These are phyloP conservation scores for Papilio machaon DNA, from an alignment of 1,140 invertebrate species.

Conservation along the genomic window DNA sequence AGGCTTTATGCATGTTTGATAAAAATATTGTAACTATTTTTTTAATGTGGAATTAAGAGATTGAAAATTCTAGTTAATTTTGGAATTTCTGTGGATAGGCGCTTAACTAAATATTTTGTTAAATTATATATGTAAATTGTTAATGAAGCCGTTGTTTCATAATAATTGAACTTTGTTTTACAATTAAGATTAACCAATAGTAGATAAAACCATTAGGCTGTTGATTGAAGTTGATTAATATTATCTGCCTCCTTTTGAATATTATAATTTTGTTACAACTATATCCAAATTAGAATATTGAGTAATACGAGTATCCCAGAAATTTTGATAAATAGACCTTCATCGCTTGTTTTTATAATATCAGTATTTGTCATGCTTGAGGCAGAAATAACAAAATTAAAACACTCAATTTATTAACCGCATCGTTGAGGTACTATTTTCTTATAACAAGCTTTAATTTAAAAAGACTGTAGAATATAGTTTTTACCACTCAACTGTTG, in stretches of 20 bases:
- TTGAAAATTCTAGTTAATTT: neutral
- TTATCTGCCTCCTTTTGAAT: neutral
- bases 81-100: neutral
- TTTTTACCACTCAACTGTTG: neutral
- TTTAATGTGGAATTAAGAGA: no score
- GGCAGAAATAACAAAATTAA: no score
- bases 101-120: neutral
- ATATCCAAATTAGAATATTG: neutral
- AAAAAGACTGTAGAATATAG: no score
- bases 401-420: no score
- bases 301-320: neutral
- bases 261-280: neutral
- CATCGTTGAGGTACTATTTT: no score
- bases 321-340: neutral
- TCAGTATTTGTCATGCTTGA: neutral
- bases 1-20: neutral
- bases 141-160: neutral
- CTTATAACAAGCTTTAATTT: no score
- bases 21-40: neutral
- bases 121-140: neutral
- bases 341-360: neutral
- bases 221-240: neutral
- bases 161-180: neutral
- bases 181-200: neutral
- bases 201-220: neutral